These are phyloP conservation scores for Desmodus rotundus DNA, from an alignment of 2,113 vertebrate species.

Conservation along the genomic window DNA sequence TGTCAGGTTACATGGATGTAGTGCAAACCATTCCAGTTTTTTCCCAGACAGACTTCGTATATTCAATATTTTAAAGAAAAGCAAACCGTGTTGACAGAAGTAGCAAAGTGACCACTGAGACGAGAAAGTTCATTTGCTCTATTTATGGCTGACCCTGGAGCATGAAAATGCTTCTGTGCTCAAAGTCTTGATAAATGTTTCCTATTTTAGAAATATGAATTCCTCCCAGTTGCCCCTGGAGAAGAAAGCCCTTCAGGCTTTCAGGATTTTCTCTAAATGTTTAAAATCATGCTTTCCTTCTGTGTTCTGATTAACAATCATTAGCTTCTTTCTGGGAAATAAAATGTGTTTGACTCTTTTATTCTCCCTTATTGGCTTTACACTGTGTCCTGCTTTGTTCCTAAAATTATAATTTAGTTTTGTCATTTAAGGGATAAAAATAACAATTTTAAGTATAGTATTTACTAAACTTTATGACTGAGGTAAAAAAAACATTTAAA, in stretches of 20 bases:
- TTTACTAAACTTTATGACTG: neutral
- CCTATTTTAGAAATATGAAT: constrained; percentile 60
- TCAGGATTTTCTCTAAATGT: constrained; percentile 62
- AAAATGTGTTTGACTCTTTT: neutral
- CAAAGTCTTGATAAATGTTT: constrained; percentile 54
- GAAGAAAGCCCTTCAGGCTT: constrained; percentile 51
- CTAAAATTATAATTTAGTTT: constrained; percentile 54
- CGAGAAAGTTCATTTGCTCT: neutral
- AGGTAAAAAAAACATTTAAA: constrained; percentile 62
- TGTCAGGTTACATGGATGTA: too few relatives aligned
- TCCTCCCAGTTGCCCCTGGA: constrained; percentile 45
- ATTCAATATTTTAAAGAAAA: neutral
- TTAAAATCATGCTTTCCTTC: constrained; percentile 63
- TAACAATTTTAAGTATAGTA: constrained; percentile 61
- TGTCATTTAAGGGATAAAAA: constrained; percentile 62
- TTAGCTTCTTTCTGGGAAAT: constrained; percentile 56
- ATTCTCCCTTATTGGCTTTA: constrained; percentile 37
- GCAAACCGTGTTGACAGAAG: neutral
- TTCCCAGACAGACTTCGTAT: too few relatives aligned
- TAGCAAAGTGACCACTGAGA: neutral
- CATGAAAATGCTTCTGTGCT: neutral
- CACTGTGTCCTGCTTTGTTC: constrained; percentile 56
- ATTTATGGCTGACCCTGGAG: neutral
- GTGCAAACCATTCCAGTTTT: too few relatives aligned
- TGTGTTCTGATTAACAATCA: constrained; percentile 67